Evolutionary conservation across 2,888 invertebrate species (phyloP).

Genomic region (Eremobia ochroleuca): DNA sequence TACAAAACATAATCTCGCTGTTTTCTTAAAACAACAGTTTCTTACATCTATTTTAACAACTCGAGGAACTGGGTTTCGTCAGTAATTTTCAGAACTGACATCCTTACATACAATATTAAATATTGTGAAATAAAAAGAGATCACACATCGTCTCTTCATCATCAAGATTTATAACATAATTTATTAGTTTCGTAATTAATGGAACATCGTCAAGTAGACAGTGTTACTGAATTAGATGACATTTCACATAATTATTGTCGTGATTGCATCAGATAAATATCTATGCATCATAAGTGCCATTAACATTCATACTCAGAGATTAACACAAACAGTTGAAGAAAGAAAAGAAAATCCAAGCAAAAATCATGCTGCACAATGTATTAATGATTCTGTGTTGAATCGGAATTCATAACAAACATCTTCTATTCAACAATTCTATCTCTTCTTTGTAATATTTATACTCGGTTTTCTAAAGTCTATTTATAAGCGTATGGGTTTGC

Average conservation of each 20-base stretch:
- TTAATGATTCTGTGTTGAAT: constrained; percentile 1
- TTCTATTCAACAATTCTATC: background rate
- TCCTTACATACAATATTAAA: constrained; percentile 8
- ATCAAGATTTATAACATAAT: constrained; percentile 42
- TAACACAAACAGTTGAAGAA: constrained; percentile 3
- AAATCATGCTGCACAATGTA: background rate
- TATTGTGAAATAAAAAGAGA: constrained; percentile 24
- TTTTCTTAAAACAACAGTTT: constrained; percentile 13
- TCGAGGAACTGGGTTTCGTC: constrained; percentile 22
- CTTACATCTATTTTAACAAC: constrained; percentile 38
- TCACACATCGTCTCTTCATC: constrained; percentile 19
- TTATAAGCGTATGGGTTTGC: background rate
- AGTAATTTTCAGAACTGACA: constrained; percentile 24
- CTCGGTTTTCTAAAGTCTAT: background rate
- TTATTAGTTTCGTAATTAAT: constrained; percentile 12
- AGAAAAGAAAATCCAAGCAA: constrained; percentile 12
- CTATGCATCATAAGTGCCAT: background rate
- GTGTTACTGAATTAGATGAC: constrained; percentile 5
- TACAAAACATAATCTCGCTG: constrained; percentile 20
- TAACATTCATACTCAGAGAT: background rate
- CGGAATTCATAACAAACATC: constrained; percentile 34
- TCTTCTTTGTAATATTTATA: background rate
- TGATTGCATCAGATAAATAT: background rate
- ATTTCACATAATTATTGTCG: background rate
- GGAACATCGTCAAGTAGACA: background rate